These are phyloP conservation scores for Melanostoma scalare DNA, from an alignment of 2,888 invertebrate species.

Conservation along the genomic window DNA sequence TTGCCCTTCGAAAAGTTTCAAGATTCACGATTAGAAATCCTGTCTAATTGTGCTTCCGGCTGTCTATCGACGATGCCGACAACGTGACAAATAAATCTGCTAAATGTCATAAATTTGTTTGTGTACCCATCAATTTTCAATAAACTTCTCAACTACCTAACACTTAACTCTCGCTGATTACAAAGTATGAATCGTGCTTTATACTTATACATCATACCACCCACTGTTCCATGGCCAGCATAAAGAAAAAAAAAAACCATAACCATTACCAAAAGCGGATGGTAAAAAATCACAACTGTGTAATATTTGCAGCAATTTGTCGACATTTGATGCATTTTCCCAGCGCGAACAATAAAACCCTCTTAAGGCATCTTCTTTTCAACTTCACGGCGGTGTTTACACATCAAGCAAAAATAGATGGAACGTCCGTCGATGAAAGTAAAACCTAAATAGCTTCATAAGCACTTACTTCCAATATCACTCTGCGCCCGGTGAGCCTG, in stretches of 20 bases:
- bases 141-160: no score
- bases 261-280: constrained; percentile 41
- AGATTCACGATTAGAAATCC: no score
- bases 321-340: constrained; percentile 68
- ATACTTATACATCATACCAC: constrained; percentile 11
- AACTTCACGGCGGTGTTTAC: constrained; percentile 38
- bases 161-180: no score
- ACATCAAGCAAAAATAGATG: constrained; percentile 52
- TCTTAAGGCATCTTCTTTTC: constrained; percentile 34
- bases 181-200: no score
- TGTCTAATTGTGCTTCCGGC: no score
- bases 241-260: constrained; percentile 29
- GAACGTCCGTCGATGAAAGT: constrained; percentile 59
- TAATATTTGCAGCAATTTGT: constrained; percentile 69
- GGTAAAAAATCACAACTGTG: constrained; percentile 43
- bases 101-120: no score
- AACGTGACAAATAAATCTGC: no score
- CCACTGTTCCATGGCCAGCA: constrained; percentile 39
- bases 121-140: no score
- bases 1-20: no score
- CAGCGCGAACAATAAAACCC: constrained; percentile 61
- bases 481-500: constrained; percentile 8
- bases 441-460: constrained; percentile 66
- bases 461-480: constrained; percentile 37
- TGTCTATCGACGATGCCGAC: no score